Evolutionary conservation across 1,140 invertebrate genomes (phyloP).

Genomic region (Drosophila ohnishii): DNA sequence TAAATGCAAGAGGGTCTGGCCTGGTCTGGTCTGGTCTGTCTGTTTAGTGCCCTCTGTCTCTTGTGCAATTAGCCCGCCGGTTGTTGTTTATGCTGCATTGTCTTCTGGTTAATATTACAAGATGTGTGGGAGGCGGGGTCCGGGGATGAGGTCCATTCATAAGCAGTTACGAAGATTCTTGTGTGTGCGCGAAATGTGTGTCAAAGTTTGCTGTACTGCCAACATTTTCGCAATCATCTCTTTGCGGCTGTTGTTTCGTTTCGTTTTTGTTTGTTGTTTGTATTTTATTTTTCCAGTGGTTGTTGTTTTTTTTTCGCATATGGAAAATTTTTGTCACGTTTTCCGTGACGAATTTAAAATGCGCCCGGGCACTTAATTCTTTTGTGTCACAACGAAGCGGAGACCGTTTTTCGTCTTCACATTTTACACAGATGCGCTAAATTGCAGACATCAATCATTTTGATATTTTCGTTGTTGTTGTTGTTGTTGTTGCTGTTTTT

Average conservation of each 20-base stretch:
- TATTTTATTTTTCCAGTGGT: slow-evolving; percentile 13
- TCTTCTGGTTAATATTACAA: slow-evolving; percentile 37
- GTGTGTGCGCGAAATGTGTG: slow-evolving; percentile 73
- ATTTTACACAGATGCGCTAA: slow-evolving; percentile 79
- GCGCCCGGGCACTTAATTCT: slow-evolving; percentile 80
- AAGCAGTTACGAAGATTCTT: slow-evolving; percentile 64
- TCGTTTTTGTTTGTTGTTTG: slow-evolving; percentile 33
- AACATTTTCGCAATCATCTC: slow-evolving; percentile 74
- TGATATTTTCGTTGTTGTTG: slow-evolving; percentile 45
- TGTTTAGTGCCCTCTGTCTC: slow-evolving; percentile 24
- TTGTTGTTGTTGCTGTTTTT: slow-evolving; percentile 12
- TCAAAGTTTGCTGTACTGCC: slow-evolving; percentile 57
- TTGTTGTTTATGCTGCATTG: slow-evolving; percentile 76
- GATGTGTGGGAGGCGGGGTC: slow-evolving; percentile 25
- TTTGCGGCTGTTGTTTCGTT: slow-evolving; percentile 36
- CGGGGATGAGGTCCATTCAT: slow-evolving; percentile 58
- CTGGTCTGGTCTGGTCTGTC: neutral
- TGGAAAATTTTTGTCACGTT: slow-evolving; percentile 80
- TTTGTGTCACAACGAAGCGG: slow-evolving; percentile 67
- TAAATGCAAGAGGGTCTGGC: slow-evolving; percentile 31
- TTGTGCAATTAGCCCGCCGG: slow-evolving; percentile 70
- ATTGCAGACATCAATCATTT: slow-evolving; percentile 80
- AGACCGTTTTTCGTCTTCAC: slow-evolving; percentile 56
- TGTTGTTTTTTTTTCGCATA: slow-evolving; percentile 56
- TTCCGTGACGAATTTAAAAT: slow-evolving; percentile 82